These are phyloP conservation scores for Masticophis lateralis DNA, from an alignment of 2,797 vertebrate genomes.

Conservation along the genomic window DNA sequence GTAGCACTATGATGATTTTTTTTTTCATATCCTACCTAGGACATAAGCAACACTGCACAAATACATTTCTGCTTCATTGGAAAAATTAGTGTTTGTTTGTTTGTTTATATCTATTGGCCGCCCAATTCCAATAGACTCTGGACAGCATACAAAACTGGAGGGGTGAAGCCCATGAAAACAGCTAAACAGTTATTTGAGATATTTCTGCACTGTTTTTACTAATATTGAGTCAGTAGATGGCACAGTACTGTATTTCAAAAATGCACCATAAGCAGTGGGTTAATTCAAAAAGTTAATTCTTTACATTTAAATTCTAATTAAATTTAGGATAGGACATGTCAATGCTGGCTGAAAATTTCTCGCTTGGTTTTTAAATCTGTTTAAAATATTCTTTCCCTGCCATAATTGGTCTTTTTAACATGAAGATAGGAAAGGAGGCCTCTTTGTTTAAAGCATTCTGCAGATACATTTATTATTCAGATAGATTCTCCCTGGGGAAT, in stretches of 20 bases:
- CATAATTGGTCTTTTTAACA: slow-evolving; percentile 14
- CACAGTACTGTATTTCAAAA: not conserved
- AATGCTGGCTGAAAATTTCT: not conserved
- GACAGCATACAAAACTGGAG: not conserved
- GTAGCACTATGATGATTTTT: not conserved
- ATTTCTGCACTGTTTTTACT: not conserved
- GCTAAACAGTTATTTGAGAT: not conserved
- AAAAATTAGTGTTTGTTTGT: not conserved
- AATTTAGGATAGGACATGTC: slow-evolving; percentile 31
- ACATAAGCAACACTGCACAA: not conserved
- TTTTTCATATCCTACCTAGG: not conserved
- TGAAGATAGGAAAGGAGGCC: slow-evolving; percentile 12
- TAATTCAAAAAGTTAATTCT: not conserved
- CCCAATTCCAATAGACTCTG: not conserved
- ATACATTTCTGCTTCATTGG: not conserved
- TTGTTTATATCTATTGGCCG: not conserved
- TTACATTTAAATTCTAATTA: slow-evolving; percentile 31
- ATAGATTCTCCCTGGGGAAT: slow-evolving; percentile 12
- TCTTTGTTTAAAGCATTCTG: slow-evolving; percentile 30
- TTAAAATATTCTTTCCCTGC: slow-evolving; percentile 5
- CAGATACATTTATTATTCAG: slow-evolving; percentile 29
- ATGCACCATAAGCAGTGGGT: slow-evolving; percentile 7
- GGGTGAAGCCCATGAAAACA: not conserved
- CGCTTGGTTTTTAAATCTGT: slow-evolving; percentile 12
- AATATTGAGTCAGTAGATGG: not conserved